A percentile compares a stretch with the other conserved stretches of the same genome.
These are phyloP conservation scores for Chrosomus eos DNA, from an alignment of 2,797 vertebrate genomes.

Conservation along the genomic window DNA sequence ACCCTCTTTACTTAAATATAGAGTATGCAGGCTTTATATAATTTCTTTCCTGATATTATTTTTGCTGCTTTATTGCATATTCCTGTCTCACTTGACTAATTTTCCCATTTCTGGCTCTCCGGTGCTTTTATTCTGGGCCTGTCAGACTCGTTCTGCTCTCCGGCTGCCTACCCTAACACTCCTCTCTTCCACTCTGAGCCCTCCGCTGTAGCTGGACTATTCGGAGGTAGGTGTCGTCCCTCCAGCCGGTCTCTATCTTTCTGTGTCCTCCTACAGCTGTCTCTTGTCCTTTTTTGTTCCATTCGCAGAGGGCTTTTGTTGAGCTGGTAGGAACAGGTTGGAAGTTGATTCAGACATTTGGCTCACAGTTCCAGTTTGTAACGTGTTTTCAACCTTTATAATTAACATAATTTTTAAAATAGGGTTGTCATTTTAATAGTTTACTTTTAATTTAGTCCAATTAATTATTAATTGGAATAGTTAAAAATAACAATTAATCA, in stretches of 20 bases:
- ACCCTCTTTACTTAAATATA: conserved; percentile 3
- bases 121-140: conserved; percentile 71
- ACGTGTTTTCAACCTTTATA: not conserved
- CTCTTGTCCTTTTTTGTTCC: conserved; percentile 9
- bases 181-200: conserved; percentile 83
- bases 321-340: not conserved
- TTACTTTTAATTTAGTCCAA: not conserved
- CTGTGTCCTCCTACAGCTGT: not conserved
- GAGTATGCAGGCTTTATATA: not conserved
- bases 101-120: conserved; percentile 59
- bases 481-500: too few relatives aligned
- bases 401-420: not conserved
- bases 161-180: conserved; percentile 83
- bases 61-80: conserved; percentile 63
- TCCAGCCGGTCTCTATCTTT: not conserved
- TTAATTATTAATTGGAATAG: too few relatives aligned
- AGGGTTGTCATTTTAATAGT: not conserved
- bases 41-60: not conserved
- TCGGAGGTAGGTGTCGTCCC: conserved; percentile 82
- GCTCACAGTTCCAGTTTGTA: not conserved
- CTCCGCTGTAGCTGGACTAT: conserved; percentile 87
- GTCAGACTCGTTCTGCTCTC: conserved; percentile 89
- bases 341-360: not conserved
- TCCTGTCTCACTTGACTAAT: conserved; percentile 60
- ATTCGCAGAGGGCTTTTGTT: not conserved